Evolutionary conservation across 2,797 vertebrate species (phyloP).

Genomic region (Sebastes glaucus): DNA sequence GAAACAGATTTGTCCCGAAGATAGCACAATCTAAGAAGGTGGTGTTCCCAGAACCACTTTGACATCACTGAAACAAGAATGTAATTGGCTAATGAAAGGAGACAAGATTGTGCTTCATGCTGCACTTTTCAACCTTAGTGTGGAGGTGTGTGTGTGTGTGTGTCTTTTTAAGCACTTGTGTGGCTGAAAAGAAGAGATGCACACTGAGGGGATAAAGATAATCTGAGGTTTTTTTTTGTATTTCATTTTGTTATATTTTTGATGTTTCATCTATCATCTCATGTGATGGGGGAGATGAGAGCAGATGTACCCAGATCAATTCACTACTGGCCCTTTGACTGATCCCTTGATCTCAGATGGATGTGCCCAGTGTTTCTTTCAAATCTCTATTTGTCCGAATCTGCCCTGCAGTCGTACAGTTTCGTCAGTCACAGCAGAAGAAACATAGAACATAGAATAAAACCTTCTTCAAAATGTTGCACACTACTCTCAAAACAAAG

Average conservation of each 20-base stretch:
- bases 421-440: neutral
- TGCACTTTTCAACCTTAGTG: slow-evolving; percentile 53
- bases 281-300: neutral
- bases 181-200: neutral
- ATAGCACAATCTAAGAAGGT: slow-evolving; percentile 66
- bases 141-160: slow-evolving; percentile 6
- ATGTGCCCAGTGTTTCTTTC: neutral
- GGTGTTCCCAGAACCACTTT: slow-evolving; percentile 72
- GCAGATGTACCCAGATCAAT: neutral
- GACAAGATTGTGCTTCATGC: slow-evolving; percentile 61
- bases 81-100: slow-evolving; percentile 75
- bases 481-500: neutral
- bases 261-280: neutral
- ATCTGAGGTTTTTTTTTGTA: neutral
- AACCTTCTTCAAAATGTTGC: neutral
- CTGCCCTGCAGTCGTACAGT: neutral
- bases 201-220: neutral
- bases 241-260: neutral
- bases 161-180: neutral
- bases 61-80: slow-evolving; percentile 63
- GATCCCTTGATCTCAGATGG: neutral
- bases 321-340: neutral
- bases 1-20: slow-evolving; percentile 65
- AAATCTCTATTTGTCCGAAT: neutral
- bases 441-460: neutral